Evolutionary conservation across 2,888 invertebrate genomes (phyloP).

Genomic region (Drosophila macrothrix): DNA sequence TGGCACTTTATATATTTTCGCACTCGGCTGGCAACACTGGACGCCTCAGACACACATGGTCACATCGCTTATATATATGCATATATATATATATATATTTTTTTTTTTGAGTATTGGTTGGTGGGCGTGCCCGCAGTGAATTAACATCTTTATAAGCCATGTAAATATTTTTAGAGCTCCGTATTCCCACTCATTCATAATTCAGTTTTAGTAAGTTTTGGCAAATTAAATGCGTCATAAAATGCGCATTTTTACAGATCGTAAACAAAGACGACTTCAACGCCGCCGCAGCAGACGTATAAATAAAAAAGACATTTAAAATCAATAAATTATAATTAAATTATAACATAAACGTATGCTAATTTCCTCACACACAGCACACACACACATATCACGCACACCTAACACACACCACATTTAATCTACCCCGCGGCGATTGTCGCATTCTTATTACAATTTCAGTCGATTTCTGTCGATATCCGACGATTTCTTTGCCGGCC

Average conservation of each 20-base stretch:
- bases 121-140: slow-evolving; percentile 26
- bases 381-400: slow-evolving; percentile 9
- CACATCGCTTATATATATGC: slow-evolving; percentile 29
- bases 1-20: slow-evolving; percentile 81
- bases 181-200: slow-evolving; percentile 46
- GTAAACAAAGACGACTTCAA: slow-evolving; percentile 81
- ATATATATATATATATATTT: background rate
- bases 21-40: slow-evolving; percentile 59
- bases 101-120: background rate
- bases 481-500: slow-evolving; percentile 52
- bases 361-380: slow-evolving; percentile 64
- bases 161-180: background rate
- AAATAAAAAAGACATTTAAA: slow-evolving; percentile 65
- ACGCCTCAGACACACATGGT: slow-evolving; percentile 37
- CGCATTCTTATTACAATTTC: slow-evolving; percentile 62
- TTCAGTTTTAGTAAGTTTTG: slow-evolving; percentile 46
- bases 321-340: slow-evolving; percentile 83
- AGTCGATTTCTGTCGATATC: slow-evolving; percentile 49
- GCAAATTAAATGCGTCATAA: slow-evolving; percentile 68
- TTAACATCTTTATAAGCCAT: slow-evolving; percentile 29
- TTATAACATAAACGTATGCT: slow-evolving; percentile 82
- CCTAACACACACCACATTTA: background rate
- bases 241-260: slow-evolving; percentile 78
- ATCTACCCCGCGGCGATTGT: slow-evolving; percentile 67
- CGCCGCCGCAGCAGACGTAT: slow-evolving; percentile 61